phyloP scores from a whole-genome alignment of 1,140 invertebrate species.

The Ptiloglossa arizonensis region DNA sequence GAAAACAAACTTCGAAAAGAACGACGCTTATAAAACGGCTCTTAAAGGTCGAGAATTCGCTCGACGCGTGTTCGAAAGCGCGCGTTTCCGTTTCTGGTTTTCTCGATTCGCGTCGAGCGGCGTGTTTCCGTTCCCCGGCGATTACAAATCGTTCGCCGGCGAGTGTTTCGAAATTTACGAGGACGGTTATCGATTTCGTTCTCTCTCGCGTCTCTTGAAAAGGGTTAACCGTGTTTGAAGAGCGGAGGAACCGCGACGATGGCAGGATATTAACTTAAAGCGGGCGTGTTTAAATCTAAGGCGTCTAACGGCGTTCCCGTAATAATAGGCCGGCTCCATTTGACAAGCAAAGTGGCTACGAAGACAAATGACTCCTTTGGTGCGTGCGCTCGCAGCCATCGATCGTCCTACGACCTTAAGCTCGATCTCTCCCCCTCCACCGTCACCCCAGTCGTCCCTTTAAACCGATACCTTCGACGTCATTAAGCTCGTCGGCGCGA shows the following conservation, averaged over 20 bases:
- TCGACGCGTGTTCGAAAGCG: too few relatives aligned
- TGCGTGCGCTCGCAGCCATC: slow-evolving; percentile 44
- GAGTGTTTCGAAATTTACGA: slow-evolving; percentile 1
- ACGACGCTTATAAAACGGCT: too few relatives aligned
- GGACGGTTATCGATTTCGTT: too few relatives aligned
- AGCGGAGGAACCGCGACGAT: slow-evolving; percentile 17
- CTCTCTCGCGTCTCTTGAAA: not conserved
- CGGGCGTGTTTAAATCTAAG: slow-evolving; percentile 57
- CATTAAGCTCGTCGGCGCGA: slow-evolving; percentile 53
- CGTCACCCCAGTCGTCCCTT: slow-evolving; percentile 29
- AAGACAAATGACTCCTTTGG: slow-evolving; percentile 71
- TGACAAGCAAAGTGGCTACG: slow-evolving; percentile 71
- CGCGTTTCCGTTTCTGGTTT: too few relatives aligned
- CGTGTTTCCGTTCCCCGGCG: too few relatives aligned
- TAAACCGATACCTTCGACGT: slow-evolving; percentile 56
- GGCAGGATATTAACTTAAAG: slow-evolving; percentile 60
- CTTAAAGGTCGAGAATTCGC: too few relatives aligned
- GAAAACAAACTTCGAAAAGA: too few relatives aligned
- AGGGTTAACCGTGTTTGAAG: slow-evolving; percentile 44
- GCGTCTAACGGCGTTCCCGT: slow-evolving; percentile 50
- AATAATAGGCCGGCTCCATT: slow-evolving; percentile 60
- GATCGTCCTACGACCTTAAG: slow-evolving; percentile 57
- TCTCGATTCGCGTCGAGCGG: too few relatives aligned
- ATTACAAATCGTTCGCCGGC: not conserved
- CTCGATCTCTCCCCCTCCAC: slow-evolving; percentile 24